These are phyloP conservation scores for Eublepharis macularius DNA, from an alignment of 2,113 vertebrate genomes.

Conservation along the genomic window DNA sequence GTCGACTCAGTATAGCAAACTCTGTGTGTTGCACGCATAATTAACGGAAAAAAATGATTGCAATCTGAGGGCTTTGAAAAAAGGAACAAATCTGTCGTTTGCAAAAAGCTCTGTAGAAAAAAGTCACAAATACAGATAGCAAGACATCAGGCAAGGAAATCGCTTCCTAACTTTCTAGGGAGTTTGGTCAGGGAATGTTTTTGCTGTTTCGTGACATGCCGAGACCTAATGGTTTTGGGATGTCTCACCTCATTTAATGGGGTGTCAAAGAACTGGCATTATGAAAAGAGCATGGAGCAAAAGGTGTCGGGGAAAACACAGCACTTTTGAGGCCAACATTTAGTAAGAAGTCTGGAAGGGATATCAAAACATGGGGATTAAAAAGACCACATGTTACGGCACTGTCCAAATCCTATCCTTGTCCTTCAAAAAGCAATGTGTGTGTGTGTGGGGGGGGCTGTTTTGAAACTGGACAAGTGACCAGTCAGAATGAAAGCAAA, in stretches of 20 bases:
- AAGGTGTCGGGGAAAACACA: slow-evolving; percentile 52
- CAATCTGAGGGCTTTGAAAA: slow-evolving; percentile 50
- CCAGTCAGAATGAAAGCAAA: slow-evolving; percentile 72
- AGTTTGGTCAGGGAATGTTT: slow-evolving; percentile 25
- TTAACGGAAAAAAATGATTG: slow-evolving; percentile 64
- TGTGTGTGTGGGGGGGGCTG: slow-evolving; percentile 41
- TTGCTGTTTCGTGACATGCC: neutral
- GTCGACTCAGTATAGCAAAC: slow-evolving; percentile 54
- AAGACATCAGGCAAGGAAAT: slow-evolving; percentile 29
- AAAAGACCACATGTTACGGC: slow-evolving; percentile 5
- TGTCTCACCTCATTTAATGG: slow-evolving; percentile 51
- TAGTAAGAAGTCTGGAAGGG: slow-evolving; percentile 32
- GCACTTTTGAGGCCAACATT: slow-evolving; percentile 25
- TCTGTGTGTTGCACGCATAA: slow-evolving; percentile 41
- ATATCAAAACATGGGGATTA: slow-evolving; percentile 24
- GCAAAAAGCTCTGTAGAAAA: slow-evolving; percentile 38
- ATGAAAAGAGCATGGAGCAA: slow-evolving; percentile 38
- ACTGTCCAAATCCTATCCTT: neutral
- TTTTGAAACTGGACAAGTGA: slow-evolving; percentile 59
- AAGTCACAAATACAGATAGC: slow-evolving; percentile 48
- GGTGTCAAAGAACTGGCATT: slow-evolving; percentile 28
- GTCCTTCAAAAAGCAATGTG: slow-evolving; percentile 19
- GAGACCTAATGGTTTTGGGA: slow-evolving; percentile 2
- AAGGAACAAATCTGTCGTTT: slow-evolving; percentile 43
- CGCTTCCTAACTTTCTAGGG: slow-evolving; percentile 51